A percentile compares a stretch with the other conserved stretches of the same genome.
Evolutionary conservation across 2,113 vertebrate species (phyloP).

Genomic region (Aegithalos caudatus): DNA sequence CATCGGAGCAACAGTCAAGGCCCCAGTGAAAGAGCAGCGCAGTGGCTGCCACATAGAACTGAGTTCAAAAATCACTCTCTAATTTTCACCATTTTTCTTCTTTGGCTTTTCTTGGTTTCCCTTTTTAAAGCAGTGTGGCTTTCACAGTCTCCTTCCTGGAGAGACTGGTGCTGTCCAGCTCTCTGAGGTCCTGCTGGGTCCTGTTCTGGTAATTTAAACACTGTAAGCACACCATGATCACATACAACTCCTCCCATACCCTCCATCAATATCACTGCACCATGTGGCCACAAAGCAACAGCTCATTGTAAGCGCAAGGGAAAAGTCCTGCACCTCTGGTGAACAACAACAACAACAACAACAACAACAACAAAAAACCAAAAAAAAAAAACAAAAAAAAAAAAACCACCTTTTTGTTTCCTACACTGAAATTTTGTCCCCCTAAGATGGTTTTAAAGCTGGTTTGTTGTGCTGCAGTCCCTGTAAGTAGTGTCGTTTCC

Average conservation of each 20-base stretch:
- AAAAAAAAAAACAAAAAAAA: too few relatives aligned
- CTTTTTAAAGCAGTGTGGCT: background rate
- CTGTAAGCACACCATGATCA: background rate
- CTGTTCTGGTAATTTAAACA: background rate
- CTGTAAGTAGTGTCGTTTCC: background rate
- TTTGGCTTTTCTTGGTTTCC: background rate
- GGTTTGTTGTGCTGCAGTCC: too few relatives aligned
- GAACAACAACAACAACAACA: too few relatives aligned
- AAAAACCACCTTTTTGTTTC: too few relatives aligned
- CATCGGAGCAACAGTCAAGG: background rate
- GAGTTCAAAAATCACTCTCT: background rate
- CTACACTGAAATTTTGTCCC: background rate
- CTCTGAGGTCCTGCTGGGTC: background rate
- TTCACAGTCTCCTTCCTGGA: background rate
- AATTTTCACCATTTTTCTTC: background rate
- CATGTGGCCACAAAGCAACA: background rate
- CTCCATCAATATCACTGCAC: background rate
- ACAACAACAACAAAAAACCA: too few relatives aligned
- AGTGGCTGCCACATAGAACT: background rate
- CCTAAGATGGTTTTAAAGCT: background rate
- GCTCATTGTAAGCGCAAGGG: rapidly evolving
- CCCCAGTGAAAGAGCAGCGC: background rate
- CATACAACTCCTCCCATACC: rapidly evolving
- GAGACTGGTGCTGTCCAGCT: background rate
- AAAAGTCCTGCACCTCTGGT: background rate